Conservation (phyloP, 2,888 invertebrate genomes). For the Apodemia hepburni region DNA sequence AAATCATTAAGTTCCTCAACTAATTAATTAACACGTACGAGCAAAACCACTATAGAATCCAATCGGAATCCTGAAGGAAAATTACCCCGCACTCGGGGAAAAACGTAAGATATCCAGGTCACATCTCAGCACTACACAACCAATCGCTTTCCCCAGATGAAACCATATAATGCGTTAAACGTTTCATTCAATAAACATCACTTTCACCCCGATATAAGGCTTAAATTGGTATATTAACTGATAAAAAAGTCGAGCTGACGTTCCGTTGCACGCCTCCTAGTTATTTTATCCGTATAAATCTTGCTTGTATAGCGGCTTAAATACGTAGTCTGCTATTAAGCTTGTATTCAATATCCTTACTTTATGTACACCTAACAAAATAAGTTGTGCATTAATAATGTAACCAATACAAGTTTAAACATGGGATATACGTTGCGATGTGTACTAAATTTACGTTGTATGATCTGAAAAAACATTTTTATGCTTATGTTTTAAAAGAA, state of each 20-base stretch:
- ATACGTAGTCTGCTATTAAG: neutral
- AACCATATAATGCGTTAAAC: slow-evolving; percentile 2
- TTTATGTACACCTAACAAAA: neutral
- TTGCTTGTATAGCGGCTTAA: neutral
- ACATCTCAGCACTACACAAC: slow-evolving; percentile 4
- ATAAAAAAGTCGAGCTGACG: slow-evolving; percentile 7
- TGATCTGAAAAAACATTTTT: no score
- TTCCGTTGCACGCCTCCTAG: slow-evolving; percentile 1
- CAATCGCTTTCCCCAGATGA: slow-evolving; percentile 14
- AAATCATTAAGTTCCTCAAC: neutral
- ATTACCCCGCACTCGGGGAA: neutral
- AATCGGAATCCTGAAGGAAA: slow-evolving; percentile 1
- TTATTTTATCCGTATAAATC: slow-evolving; percentile 11
- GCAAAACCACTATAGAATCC: neutral
- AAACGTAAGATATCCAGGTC: slow-evolving; percentile 14
- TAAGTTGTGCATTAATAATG: neutral
- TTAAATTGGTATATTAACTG: neutral
- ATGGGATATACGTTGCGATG: neutral
- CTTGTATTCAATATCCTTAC: slow-evolving; percentile 3
- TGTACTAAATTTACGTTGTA: neutral
- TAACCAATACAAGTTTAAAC: neutral
- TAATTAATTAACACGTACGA: slow-evolving; percentile 7
- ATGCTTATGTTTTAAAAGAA: no score
- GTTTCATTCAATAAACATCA: slow-evolving; percentile 9
- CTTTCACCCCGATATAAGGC: neutral